Evolutionary conservation across 2,797 vertebrate species (phyloP).

Genomic region (Poeciliopsis infans): DNA sequence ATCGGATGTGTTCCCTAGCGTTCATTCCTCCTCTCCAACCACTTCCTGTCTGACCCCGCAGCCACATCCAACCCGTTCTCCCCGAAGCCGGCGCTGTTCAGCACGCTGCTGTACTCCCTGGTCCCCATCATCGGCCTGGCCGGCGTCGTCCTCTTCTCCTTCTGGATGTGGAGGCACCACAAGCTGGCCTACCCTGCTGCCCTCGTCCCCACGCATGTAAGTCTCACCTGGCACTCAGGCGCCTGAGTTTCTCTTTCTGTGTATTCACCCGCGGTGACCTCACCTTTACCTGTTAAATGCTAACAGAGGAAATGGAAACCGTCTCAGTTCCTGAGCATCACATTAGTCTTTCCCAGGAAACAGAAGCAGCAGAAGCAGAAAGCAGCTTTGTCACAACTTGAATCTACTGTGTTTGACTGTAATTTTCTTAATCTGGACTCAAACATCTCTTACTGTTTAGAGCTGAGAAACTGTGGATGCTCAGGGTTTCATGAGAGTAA

Average conservation of each 20-base stretch:
- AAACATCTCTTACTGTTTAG: background rate
- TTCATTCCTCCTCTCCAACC: background rate
- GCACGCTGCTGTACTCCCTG: slow-evolving; percentile 94
- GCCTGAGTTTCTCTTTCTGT: slow-evolving; percentile 12
- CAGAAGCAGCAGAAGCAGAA: too few species aligned
- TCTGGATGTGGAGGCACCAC: slow-evolving; percentile 99
- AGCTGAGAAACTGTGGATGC: background rate
- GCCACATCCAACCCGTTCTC: slow-evolving; percentile 94
- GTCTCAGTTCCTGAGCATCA: background rate
- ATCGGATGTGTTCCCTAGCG: slow-evolving; percentile 13
- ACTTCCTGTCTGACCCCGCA: slow-evolving; percentile 51
- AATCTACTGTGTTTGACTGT: background rate
- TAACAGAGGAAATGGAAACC: background rate
- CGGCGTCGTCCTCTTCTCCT: slow-evolving; percentile 92
- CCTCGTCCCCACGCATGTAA: slow-evolving; percentile 97
- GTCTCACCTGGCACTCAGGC: slow-evolving; percentile 33
- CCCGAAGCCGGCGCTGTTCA: slow-evolving; percentile 91
- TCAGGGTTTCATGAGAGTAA: background rate
- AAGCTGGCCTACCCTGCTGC: slow-evolving; percentile 97
- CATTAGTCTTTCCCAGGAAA: background rate
- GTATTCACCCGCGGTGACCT: background rate
- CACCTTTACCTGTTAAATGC: background rate
- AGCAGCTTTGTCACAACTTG: background rate
- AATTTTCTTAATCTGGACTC: background rate
- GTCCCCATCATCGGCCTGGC: slow-evolving; percentile 95